Conservation (phyloP, 2,888 invertebrate species). For the Acholoe squamosa region DNA sequence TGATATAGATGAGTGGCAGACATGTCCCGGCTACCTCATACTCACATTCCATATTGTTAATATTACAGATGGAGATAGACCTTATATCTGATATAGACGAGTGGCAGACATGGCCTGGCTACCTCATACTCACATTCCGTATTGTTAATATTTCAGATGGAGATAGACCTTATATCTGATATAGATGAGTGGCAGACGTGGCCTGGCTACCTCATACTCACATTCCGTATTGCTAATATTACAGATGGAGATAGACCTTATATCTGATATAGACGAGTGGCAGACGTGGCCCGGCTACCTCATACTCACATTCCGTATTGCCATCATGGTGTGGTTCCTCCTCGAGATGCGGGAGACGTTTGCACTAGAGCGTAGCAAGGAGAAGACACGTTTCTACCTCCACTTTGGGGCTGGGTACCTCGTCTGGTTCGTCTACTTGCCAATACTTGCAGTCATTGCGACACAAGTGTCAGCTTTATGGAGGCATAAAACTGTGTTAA, state of each 20-base stretch:
- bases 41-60: no score
- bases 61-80: no score
- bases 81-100: no score
- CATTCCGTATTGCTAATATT: constrained; percentile 86
- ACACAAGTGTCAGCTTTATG: constrained; percentile 96
- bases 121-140: no score
- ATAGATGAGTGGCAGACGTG: no score
- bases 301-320: constrained; percentile 92
- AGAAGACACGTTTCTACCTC: constrained; percentile 94
- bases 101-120: no score
- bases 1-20: no score
- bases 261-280: constrained; percentile 98
- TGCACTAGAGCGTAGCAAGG: constrained; percentile 90
- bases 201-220: constrained; percentile 97
- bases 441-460: constrained; percentile 95
- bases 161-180: no score
- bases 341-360: constrained; percentile 89
- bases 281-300: constrained; percentile 99
- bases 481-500: constrained; percentile 96
- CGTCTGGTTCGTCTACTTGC: constrained; percentile 99
- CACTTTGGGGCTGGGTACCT: constrained; percentile 98
- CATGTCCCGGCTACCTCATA: no score
- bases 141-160: no score
- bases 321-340: constrained; percentile 95
- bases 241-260: constrained; percentile 96